phyloP scores from a whole-genome alignment of 2,888 invertebrate genomes.

The Eupithecia centaureata region DNA sequence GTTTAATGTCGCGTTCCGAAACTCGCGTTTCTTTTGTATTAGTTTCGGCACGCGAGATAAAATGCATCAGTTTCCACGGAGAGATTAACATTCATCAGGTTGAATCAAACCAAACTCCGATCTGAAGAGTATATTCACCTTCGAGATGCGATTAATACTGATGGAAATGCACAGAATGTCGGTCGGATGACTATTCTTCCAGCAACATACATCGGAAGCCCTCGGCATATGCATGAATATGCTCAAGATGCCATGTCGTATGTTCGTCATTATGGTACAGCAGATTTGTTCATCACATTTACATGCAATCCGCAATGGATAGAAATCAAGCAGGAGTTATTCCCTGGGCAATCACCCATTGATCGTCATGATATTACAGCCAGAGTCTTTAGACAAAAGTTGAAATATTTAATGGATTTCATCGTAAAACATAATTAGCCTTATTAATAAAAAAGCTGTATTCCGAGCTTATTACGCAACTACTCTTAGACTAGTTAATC shows the following conservation, averaged over 20 bases:
- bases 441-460: no score
- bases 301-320: not conserved
- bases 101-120: no score
- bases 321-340: not conserved
- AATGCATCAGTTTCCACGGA: no score
- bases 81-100: no score
- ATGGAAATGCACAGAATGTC: not conserved
- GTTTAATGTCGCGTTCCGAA: slow-evolving; percentile 26
- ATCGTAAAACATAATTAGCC: not conserved
- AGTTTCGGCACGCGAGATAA: slow-evolving; percentile 27
- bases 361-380: not conserved
- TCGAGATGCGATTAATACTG: no score
- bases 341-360: not conserved
- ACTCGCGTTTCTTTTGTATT: slow-evolving; percentile 26
- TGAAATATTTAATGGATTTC: not conserved
- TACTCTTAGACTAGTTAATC: no score
- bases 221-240: not conserved
- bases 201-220: not conserved
- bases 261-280: not conserved
- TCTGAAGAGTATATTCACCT: no score
- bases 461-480: no score
- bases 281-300: not conserved
- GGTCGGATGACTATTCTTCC: not conserved
- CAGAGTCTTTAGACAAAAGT: not conserved
- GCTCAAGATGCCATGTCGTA: not conserved